phyloP scores from a whole-genome alignment of 1,140 invertebrate genomes.

The Bilobella aurantiaca region DNA sequence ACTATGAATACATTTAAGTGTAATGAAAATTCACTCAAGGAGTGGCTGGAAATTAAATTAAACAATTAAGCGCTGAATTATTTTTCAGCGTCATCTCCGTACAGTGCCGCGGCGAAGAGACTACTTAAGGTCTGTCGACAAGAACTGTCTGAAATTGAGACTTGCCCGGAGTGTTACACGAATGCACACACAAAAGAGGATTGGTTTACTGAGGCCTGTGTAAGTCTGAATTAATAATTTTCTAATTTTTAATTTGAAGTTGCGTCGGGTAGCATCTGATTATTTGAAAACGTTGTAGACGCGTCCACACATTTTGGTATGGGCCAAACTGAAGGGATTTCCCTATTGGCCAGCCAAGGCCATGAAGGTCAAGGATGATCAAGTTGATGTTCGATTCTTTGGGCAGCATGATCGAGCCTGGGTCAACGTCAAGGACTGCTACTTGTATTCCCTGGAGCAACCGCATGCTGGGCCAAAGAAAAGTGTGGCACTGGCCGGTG shows the following conservation, averaged over 20 bases:
- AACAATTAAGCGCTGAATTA: slow-evolving; percentile 24
- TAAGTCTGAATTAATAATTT: slow-evolving; percentile 42
- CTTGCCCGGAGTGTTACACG: slow-evolving; percentile 81
- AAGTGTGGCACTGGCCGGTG: slow-evolving; percentile 53
- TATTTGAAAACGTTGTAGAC: slow-evolving; percentile 37
- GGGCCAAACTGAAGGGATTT: slow-evolving; percentile 88
- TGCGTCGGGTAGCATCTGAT: too few relatives aligned
- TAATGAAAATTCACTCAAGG: neutral
- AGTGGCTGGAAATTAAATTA: neutral
- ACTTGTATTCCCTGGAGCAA: slow-evolving; percentile 59
- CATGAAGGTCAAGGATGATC: slow-evolving; percentile 58
- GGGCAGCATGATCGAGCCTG: slow-evolving; percentile 84
- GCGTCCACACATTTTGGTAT: slow-evolving; percentile 72
- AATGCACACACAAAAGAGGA: slow-evolving; percentile 62
- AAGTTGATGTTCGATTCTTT: slow-evolving; percentile 85
- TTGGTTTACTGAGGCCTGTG: slow-evolving; percentile 86
- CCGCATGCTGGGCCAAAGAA: slow-evolving; percentile 52
- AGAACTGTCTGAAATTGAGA: slow-evolving; percentile 81
- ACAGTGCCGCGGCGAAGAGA: slow-evolving; percentile 63
- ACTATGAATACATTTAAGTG: neutral
- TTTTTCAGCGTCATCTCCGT: slow-evolving; percentile 58
- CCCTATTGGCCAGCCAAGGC: slow-evolving; percentile 92
- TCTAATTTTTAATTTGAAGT: neutral
- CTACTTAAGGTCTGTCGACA: slow-evolving; percentile 70
- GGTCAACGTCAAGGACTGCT: slow-evolving; percentile 74